Base-by-base conservation (phyloP, 2,797 vertebrate species). In the Picus viridis region DNA sequence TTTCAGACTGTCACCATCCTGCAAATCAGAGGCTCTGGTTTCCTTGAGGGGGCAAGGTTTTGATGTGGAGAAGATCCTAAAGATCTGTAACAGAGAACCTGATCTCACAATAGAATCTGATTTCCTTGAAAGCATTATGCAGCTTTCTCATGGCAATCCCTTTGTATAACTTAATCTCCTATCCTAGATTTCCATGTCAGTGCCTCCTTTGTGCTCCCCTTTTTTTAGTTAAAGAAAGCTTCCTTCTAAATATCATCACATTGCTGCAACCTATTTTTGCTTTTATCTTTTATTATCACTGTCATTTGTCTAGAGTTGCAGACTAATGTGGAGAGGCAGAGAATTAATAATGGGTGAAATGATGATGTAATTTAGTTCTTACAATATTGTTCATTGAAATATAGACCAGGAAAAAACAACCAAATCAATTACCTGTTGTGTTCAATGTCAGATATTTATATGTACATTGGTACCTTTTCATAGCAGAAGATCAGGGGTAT, bases 171-270 rank as follows among this genome's bases (percentile, higher is more conserved):
- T 73, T 80, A 9, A 49, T 51, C 13, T 67, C 9, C 22, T 54
- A 27, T 7, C 22, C 8, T 27, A n/a, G 36, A 39, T 70, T 76
- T 70, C 34, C 19, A 13, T 78, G 24, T 83, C 43, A 19, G 20
- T 54, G 24, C 30, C 11, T 8, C 34, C 20, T 27, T 5, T 16
- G 1, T 3, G 5, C 14, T 7, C 2, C 2, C 4, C 29, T n/a
- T 47, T n/a, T 57, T n/a, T 39, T 2, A 65, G 22, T 34, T 69
- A 39, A 69, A 32, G 16, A 79, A 69, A 74, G 8, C 6, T 23
- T 63, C 22, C 64, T 30, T 71, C 15, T n/a, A 23, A 63, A 13
- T 29, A 26, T 57, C 58, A 47, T 22, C 12, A 57, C 11, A 20
- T 34, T 75, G 18, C 61, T 65, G 12, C 13, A 61, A 29, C 6